A percentile compares a stretch with the other conserved stretches of the same genome.
Conservation (phyloP, 2,797 vertebrate genomes). For the Fratercula arctica region DNA sequence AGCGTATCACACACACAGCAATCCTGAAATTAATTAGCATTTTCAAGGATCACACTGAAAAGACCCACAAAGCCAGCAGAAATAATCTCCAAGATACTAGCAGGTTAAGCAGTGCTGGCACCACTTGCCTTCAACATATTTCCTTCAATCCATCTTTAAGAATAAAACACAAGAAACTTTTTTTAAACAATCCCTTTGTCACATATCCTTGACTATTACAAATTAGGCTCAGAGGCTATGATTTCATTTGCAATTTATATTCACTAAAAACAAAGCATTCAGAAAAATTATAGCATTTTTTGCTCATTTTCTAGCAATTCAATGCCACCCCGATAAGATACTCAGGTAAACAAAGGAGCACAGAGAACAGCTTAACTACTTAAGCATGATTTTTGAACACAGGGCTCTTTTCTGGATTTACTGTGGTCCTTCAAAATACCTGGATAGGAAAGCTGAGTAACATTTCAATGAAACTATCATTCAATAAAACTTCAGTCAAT, state of each 20-base stretch:
- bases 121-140: not conserved
- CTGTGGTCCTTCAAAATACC: not conserved
- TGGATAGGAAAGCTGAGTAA: not conserved
- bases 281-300: not conserved
- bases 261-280: not conserved
- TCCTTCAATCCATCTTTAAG: not conserved
- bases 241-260: not conserved
- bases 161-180: not conserved
- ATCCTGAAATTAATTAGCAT: slow-evolving; percentile 60
- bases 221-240: not conserved
- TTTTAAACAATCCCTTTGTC: not conserved
- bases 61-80: slow-evolving; percentile 30
- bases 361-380: not conserved
- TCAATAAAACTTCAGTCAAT: not conserved
- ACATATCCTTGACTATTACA: not conserved
- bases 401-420: not conserved
- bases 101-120: slow-evolving; percentile 8
- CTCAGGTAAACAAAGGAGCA: not conserved
- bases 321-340: not conserved
- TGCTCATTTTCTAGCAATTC: not conserved
- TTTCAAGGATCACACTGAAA: slow-evolving; percentile 45
- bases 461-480: not conserved
- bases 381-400: not conserved
- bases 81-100: slow-evolving; percentile 35
- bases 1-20: slow-evolving; percentile 50